Conservation (phyloP, 1,140 invertebrate species). For the Megalopta genalis region DNA sequence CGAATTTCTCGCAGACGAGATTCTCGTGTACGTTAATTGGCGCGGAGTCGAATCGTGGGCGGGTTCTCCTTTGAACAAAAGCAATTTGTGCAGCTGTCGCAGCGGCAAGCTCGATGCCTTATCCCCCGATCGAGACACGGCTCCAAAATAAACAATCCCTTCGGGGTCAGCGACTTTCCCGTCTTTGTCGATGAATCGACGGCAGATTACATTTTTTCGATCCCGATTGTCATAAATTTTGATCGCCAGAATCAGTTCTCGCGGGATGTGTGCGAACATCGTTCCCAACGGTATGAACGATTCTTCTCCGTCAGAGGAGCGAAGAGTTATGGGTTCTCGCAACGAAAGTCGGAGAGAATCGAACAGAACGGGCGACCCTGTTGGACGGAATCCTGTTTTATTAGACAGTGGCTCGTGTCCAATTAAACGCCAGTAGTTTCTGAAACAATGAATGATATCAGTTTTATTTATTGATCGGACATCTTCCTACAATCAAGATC, state of each 20-base stretch:
- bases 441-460: not conserved
- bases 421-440: not conserved
- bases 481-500: no score
- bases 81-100: slow-evolving; percentile 7
- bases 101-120: not conserved
- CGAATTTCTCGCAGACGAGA: not conserved
- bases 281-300: not conserved
- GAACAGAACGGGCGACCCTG: not conserved
- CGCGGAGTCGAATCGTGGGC: not conserved
- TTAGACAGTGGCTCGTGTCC: not conserved
- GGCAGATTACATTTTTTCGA: slow-evolving; percentile 20
- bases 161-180: not conserved
- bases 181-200: not conserved
- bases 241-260: slow-evolving; percentile 11
- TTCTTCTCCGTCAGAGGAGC: not conserved
- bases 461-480: no score
- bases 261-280: not conserved
- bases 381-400: not conserved
- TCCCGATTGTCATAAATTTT: slow-evolving; percentile 23
- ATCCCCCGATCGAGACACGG: slow-evolving; percentile 1
- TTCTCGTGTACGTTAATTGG: slow-evolving; percentile 24
- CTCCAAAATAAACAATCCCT: slow-evolving; percentile 31
- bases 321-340: slow-evolving; percentile 8
- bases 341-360: slow-evolving; percentile 1
- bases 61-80: not conserved